Percentiles rank a stretch among this genome's conserved stretches.
Conservation (phyloP, 1,140 invertebrate genomes). For the honey bee (Apis mellifera) region DNA sequence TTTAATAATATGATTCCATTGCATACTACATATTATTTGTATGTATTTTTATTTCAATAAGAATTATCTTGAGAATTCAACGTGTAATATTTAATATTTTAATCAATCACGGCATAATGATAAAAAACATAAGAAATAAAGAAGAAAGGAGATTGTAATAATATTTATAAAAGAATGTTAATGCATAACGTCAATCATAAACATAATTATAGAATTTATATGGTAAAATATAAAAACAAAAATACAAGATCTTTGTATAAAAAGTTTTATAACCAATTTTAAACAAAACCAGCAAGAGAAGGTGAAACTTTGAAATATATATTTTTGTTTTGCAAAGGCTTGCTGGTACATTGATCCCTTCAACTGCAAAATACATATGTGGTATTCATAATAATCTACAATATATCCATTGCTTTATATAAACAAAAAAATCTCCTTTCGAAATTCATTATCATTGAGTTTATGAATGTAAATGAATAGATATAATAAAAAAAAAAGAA, state of each 20-base stretch:
- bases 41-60: conserved; percentile 21
- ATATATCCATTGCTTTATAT: conserved; percentile 46
- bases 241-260: conserved; percentile 54
- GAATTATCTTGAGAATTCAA: background rate
- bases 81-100: background rate
- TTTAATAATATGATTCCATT: conserved; percentile 20
- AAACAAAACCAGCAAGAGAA: conserved; percentile 33
- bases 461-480: conserved; percentile 37
- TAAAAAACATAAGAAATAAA: conserved; percentile 1
- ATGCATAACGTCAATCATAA: conserved; percentile 59
- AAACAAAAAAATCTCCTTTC: conserved; percentile 40
- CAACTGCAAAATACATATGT: conserved; percentile 52
- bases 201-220: conserved; percentile 55
- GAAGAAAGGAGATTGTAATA: conserved; percentile 17
- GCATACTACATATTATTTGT: conserved; percentile 15
- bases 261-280: conserved; percentile 54
- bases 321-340: conserved; percentile 19
- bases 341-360: conserved; percentile 58
- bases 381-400: conserved; percentile 46
- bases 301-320: conserved; percentile 33
- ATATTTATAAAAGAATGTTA: conserved; percentile 44
- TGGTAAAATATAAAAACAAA: conserved; percentile 55
- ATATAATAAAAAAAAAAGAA: conserved; percentile 20
- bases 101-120: background rate
- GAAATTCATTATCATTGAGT: conserved; percentile 18